phyloP scores from a whole-genome alignment of 2,888 invertebrate species.

The Drosophila phalerata region DNA sequence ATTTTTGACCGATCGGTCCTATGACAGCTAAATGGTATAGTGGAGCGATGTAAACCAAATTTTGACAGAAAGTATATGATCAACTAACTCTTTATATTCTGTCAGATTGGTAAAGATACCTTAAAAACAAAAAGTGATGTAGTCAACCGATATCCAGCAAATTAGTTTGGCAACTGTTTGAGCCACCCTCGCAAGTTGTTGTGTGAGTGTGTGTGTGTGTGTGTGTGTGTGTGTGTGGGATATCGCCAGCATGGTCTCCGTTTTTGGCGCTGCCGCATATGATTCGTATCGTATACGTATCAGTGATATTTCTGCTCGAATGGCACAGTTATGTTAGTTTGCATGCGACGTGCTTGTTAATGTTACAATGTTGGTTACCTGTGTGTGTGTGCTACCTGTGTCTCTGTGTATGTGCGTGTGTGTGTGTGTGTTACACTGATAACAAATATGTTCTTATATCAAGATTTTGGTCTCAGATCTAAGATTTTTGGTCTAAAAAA shows the following conservation, averaged over 20 bases:
- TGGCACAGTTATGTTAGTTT: conserved; percentile 77
- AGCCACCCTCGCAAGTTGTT: conserved; percentile 51
- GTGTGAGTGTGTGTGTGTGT: too few species aligned
- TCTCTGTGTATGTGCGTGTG: conserved; percentile 29
- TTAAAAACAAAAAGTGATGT: too few species aligned
- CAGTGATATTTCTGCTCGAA: conserved; percentile 80
- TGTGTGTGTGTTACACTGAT: conserved; percentile 5
- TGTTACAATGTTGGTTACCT: conserved; percentile 40
- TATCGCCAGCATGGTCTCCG: conserved; percentile 49
- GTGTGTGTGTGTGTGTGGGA: not conserved
- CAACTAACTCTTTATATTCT: too few species aligned
- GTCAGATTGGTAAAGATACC: too few species aligned
- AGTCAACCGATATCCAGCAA: too few species aligned
- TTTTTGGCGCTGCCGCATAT: conserved; percentile 71
- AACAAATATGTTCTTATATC: too few species aligned
- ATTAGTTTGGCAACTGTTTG: not conserved
- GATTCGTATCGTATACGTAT: conserved; percentile 79
- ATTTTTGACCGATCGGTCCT: too few species aligned
- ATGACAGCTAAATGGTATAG: too few species aligned
- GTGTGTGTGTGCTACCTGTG: conserved; percentile 18
- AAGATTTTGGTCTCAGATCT: too few species aligned
- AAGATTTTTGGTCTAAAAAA: too few species aligned
- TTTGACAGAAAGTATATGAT: too few species aligned
- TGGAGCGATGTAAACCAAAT: too few species aligned
- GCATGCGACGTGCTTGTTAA: conserved; percentile 81